Evolutionary conservation across 92 coral and sea anemone species (phyloP), one percentile per base, ranked within the genome.

Genomic region (Blastomussa wellsi): DNA sequence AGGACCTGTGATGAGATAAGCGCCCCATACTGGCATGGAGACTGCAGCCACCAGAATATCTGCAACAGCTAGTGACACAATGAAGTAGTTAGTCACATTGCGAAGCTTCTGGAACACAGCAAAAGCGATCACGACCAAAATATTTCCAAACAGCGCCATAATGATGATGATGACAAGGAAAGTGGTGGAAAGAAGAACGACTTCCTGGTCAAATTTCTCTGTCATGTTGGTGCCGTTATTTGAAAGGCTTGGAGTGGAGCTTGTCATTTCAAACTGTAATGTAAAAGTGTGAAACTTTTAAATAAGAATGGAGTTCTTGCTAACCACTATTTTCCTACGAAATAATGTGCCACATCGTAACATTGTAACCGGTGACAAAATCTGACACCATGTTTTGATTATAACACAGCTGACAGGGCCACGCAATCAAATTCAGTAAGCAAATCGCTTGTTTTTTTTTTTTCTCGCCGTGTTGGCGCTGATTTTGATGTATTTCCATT

Each of bases 1-100:
- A 7, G 93, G 93, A 3, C 98, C 98, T 1, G 85, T 87, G 55
- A 94, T 82, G 39, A 94, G 84, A 70, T 92, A 94, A 26, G 98
- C 93, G 13, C 87, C 86, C 92, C 95, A 94, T 47, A 94, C 74
- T 6, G 98, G 98, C 98, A 94, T 94, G 14, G 98, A 94, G 3
- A 92, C 76, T 28, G 80, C 74, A 0, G 98, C 95, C 42, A 94
- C 98, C 28, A 94, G 91, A 59, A 94, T 92, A 57, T 96, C 98
- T 28, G 96, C 90, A 14, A 92, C 86, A 1, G 98, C 98, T 8
- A 94, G 85, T 0, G 98, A 94, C 12, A 94, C 93, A 38, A 94
- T 90, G 83, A 94, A 94, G 80, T 84, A 94, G 44, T 94, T 94
- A 9, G 98, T 94, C 51, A 94, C 90, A 15, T 79, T 92, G 0